Conservation (phyloP, 1,140 invertebrate genomes). For the Phymastichus coffea region DNA sequence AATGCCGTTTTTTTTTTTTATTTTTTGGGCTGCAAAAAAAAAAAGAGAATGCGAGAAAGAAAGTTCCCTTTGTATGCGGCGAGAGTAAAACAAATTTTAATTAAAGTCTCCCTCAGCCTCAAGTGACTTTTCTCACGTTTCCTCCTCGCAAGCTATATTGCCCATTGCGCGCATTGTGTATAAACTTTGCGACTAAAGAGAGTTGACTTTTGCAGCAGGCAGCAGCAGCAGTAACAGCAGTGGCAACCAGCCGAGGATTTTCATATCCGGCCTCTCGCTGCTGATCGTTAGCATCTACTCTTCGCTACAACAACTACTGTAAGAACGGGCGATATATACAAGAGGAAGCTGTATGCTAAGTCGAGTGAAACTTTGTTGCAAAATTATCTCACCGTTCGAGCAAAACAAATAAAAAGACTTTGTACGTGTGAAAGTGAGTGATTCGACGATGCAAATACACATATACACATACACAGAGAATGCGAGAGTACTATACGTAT, state of each 20-base stretch:
- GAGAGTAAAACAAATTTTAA: constrained; percentile 25
- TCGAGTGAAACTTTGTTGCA: too few species aligned
- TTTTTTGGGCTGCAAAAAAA: too few species aligned
- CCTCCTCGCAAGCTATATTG: not conserved
- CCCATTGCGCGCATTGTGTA: not conserved
- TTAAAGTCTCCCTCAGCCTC: constrained; percentile 21
- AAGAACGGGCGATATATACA: too few species aligned
- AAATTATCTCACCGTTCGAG: constrained; percentile 12
- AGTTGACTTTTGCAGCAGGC: constrained; percentile 33
- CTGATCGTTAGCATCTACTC: constrained; percentile 27
- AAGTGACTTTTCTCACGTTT: constrained; percentile 1
- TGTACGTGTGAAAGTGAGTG: too few species aligned
- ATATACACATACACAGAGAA: too few species aligned
- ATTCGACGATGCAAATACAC: too few species aligned
- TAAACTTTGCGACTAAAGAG: too few species aligned
- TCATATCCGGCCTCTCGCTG: constrained; percentile 25
- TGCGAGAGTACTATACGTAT: too few species aligned
- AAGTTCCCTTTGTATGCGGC: constrained; percentile 7
- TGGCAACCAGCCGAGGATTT: constrained; percentile 1
- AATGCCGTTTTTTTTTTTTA: too few species aligned
- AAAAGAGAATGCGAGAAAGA: not conserved
- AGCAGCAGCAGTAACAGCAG: constrained; percentile 21
- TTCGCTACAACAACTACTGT: too few species aligned
- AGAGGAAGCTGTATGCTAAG: too few species aligned
- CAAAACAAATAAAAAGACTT: too few species aligned